A percentile compares a stretch with the other conserved stretches of the same genome.
Conservation (phyloP, 1,140 invertebrate genomes). For the Conus ventricosus region DNA sequence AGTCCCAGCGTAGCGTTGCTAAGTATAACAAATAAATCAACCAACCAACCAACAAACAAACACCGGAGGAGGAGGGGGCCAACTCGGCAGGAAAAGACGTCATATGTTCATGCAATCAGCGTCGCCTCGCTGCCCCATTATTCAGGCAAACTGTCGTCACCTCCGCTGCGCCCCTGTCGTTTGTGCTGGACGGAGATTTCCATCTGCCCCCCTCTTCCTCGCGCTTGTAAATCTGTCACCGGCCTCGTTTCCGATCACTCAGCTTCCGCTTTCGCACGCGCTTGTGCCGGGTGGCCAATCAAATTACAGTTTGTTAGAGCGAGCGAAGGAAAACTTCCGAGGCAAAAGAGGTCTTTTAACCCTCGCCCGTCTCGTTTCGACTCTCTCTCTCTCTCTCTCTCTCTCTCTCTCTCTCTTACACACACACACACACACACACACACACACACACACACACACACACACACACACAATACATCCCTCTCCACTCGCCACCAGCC, state of each 20-base stretch:
- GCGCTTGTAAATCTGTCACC: conserved; percentile 22
- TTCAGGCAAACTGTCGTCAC: background rate
- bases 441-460: too few relatives aligned
- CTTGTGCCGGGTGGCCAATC: conserved; percentile 20
- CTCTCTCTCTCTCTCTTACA: background rate
- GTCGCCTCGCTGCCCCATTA: background rate
- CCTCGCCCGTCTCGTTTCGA: background rate
- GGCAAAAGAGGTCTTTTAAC: background rate
- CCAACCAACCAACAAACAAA: too few relatives aligned
- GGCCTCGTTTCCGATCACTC: conserved; percentile 23
- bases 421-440: too few relatives aligned
- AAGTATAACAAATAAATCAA: too few relatives aligned
- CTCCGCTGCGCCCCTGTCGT: background rate
- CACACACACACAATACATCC: too few relatives aligned
- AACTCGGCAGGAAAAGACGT: background rate
- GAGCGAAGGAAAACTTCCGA: background rate
- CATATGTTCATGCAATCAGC: background rate
- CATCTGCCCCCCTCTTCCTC: background rate
- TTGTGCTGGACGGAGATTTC: background rate
- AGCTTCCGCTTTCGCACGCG: background rate
- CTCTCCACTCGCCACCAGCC: too few relatives aligned
- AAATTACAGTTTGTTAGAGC: background rate
- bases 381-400: background rate
- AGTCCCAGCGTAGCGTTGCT: too few relatives aligned
- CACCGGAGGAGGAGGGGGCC: too few relatives aligned